Percentiles rank a stretch among this genome's conserved stretches.
phyloP scores from a whole-genome alignment of 2,113 vertebrate genomes.

The Seriola aureovittata region DNA sequence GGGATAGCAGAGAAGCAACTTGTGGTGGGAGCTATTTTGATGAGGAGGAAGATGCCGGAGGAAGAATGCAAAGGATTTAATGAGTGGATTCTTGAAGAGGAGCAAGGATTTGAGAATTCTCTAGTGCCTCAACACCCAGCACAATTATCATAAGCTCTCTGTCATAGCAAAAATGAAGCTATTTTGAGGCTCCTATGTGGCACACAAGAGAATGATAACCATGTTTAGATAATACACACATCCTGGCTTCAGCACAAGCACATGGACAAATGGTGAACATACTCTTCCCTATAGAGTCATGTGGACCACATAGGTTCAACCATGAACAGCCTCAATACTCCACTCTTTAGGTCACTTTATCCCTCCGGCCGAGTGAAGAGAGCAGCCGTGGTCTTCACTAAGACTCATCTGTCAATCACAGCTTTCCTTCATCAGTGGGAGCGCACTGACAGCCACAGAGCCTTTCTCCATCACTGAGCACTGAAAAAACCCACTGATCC shows the following conservation, averaged over 20 bases:
- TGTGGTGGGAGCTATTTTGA: conserved; percentile 55
- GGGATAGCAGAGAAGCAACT: conserved; percentile 37
- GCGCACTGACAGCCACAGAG: conserved; percentile 61
- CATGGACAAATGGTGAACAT: neutral
- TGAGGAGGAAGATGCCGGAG: conserved; percentile 41
- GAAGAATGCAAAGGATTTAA: conserved; percentile 70
- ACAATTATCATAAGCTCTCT: conserved; percentile 75
- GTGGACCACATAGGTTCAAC: conserved; percentile 7
- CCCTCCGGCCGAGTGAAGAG: conserved; percentile 50
- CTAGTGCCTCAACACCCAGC: conserved; percentile 61
- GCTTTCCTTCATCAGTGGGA: conserved; percentile 61
- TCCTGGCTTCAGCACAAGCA: neutral
- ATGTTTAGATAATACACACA: conserved; percentile 23
- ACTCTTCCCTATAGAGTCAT: neutral
- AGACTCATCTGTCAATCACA: conserved; percentile 74
- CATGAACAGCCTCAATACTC: conserved; percentile 29
- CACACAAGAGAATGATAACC: conserved; percentile 29
- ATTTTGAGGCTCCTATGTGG: conserved; percentile 51
- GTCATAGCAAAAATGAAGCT: conserved; percentile 57
- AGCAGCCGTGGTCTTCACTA: conserved; percentile 32
- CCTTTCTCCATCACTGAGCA: conserved; percentile 78
- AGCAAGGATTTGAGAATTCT: conserved; percentile 65
- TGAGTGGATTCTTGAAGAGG: conserved; percentile 70
- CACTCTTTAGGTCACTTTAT: conserved; percentile 38
- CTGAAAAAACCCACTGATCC: conserved; percentile 72